Conservation (phyloP, 2,888 invertebrate genomes). For the Argynnis bischoffii region DNA sequence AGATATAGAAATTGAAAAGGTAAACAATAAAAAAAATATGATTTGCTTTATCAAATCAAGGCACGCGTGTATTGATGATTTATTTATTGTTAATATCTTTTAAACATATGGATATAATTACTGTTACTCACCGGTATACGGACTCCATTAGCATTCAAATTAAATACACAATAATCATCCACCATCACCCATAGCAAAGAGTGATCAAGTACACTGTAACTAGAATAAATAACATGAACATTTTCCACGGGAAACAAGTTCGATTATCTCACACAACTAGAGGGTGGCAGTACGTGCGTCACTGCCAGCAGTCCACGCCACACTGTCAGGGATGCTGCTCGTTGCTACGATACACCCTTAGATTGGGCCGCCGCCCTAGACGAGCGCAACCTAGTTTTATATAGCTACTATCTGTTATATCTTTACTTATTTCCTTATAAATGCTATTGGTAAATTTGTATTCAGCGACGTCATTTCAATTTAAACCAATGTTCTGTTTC, state of each 20-base stretch:
- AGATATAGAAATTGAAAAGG: too few species aligned
- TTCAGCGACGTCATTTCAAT: slow-evolving; percentile 25
- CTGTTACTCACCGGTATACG: slow-evolving; percentile 15
- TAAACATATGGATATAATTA: slow-evolving; percentile 6
- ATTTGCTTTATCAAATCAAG: too few species aligned
- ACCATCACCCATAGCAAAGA: slow-evolving; percentile 67
- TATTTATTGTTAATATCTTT: neutral
- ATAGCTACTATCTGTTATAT: slow-evolving; percentile 51
- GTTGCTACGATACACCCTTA: slow-evolving; percentile 78
- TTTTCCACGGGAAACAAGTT: slow-evolving; percentile 49
- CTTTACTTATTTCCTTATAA: slow-evolving; percentile 78
- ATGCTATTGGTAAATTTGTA: slow-evolving; percentile 55
- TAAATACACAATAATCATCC: slow-evolving; percentile 41
- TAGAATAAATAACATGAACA: slow-evolving; percentile 75
- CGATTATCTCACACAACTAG: slow-evolving; percentile 26
- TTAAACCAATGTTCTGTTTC: slow-evolving; percentile 9
- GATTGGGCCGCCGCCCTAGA: slow-evolving; percentile 72
- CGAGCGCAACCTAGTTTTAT: slow-evolving; percentile 73
- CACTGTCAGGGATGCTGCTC: slow-evolving; percentile 78
- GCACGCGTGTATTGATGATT: too few species aligned
- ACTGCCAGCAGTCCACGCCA: slow-evolving; percentile 57
- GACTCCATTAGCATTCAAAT: slow-evolving; percentile 15
- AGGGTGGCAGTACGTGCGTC: slow-evolving; percentile 55
- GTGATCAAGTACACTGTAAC: slow-evolving; percentile 77
- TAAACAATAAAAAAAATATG: too few species aligned